These are phyloP conservation scores for Limnodromus scolopaceus DNA, from an alignment of 2,797 vertebrate genomes.

Conservation along the genomic window DNA sequence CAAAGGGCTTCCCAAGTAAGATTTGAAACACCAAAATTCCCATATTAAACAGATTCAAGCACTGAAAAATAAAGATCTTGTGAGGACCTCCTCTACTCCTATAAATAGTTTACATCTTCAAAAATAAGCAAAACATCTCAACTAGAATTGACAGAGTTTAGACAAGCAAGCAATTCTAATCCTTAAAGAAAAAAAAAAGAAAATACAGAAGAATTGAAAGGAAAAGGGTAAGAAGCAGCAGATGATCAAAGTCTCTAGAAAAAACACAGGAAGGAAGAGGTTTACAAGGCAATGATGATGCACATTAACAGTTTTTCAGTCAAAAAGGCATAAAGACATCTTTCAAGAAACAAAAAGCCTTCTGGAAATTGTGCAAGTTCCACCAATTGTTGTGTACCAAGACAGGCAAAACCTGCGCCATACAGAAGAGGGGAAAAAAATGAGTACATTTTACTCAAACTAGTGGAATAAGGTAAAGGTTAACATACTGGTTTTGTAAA, in stretches of 20 bases:
- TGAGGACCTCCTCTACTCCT: background rate
- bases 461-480: background rate
- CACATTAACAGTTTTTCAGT: background rate
- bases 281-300: background rate
- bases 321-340: background rate
- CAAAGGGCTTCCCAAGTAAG: background rate
- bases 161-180: background rate
- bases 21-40: background rate
- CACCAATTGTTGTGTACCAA: background rate
- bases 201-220: background rate
- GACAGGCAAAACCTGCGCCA: background rate
- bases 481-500: background rate
- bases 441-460: background rate
- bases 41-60: background rate
- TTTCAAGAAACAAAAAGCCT: background rate
- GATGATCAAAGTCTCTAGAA: background rate
- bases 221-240: background rate
- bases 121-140: background rate
- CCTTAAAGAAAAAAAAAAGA: background rate
- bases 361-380: background rate
- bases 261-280: constrained; percentile 10
- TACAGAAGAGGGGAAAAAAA: accelerated
- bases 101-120: background rate
- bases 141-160: background rate
- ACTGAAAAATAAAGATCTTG: background rate